A percentile compares a stretch with the other conserved stretches of the same genome.
These are phyloP conservation scores for Rachycentron canadum DNA, from an alignment of 2,797 vertebrate genomes.

Conservation along the genomic window DNA sequence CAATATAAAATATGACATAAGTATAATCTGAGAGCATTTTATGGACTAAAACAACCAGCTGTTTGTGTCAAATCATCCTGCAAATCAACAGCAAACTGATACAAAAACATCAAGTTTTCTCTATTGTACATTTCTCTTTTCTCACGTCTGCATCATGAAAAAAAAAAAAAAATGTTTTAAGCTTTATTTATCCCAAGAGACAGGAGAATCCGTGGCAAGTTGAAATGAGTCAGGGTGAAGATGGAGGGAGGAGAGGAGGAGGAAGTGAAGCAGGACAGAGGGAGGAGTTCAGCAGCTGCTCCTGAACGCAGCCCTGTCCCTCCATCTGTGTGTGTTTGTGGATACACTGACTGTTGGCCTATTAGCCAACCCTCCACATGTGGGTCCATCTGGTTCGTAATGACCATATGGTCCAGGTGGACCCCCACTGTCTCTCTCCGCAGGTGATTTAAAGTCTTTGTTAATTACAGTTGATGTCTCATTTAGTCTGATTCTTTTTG, in stretches of 20 bases:
- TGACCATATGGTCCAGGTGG: constrained; percentile 54
- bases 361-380: constrained; percentile 64
- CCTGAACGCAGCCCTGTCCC: constrained; percentile 26
- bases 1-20: no score
- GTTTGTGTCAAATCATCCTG: no score
- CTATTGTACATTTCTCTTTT: no score
- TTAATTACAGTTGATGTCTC: constrained; percentile 75
- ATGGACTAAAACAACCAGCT: not conserved
- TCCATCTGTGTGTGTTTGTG: constrained; percentile 31
- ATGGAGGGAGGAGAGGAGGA: constrained; percentile 1
- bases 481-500: constrained; percentile 47
- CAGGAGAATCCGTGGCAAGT: not conserved
- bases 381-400: constrained; percentile 73
- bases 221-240: not conserved
- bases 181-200: no score
- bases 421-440: constrained; percentile 16
- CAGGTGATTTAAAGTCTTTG: constrained; percentile 65
- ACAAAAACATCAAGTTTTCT: no score
- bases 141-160: no score
- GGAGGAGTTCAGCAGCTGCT: constrained; percentile 54
- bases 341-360: constrained; percentile 44
- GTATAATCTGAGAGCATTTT: not conserved
- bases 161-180: no score
- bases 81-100: no score
- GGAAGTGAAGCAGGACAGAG: constrained; percentile 13